Percentiles rank a stretch among this genome's conserved stretches.
Evolutionary conservation across 2,113 vertebrate genomes (phyloP).

Genomic region (Odontophorus gujanensis): DNA sequence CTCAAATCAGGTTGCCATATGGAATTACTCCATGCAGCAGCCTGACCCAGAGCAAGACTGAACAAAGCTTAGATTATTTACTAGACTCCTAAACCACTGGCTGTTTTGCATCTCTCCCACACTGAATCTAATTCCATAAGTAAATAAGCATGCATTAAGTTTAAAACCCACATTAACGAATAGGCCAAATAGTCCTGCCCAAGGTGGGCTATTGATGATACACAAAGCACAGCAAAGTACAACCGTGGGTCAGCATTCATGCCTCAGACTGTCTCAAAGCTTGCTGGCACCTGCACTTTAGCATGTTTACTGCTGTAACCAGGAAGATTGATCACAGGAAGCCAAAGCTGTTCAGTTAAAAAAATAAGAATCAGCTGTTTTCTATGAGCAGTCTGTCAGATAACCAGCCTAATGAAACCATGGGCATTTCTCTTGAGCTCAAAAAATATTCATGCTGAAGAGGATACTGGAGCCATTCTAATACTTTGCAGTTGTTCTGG

Average conservation of each 20-base stretch:
- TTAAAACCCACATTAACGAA: conserved; percentile 54
- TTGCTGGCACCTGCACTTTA: conserved; percentile 47
- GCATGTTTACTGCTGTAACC: conserved; percentile 19
- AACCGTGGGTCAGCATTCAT: neutral
- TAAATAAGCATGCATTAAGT: conserved; percentile 68
- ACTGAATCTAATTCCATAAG: conserved; percentile 69
- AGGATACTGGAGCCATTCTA: conserved; percentile 40
- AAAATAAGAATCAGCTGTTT: conserved; percentile 61
- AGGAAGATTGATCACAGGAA: conserved; percentile 64
- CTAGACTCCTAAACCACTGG: conserved; percentile 56
- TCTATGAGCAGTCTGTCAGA: conserved; percentile 33
- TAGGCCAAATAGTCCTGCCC: conserved; percentile 18
- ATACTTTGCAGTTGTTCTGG: conserved; percentile 51
- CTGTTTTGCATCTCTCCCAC: conserved; percentile 72
- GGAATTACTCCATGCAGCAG: conserved; percentile 74
- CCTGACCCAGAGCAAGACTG: conserved; percentile 72
- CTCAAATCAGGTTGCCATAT: conserved; percentile 74
- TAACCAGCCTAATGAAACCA: conserved; percentile 33
- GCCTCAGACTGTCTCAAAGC: neutral
- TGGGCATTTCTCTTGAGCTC: neutral
- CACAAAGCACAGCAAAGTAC: neutral
- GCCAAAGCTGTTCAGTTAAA: neutral
- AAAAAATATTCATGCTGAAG: conserved; percentile 12
- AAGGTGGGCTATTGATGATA: neutral
- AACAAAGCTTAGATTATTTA: conserved; percentile 75